Base-by-base conservation (phyloP, 23 tunicate species). In the Halocynthia aurantium region DNA sequence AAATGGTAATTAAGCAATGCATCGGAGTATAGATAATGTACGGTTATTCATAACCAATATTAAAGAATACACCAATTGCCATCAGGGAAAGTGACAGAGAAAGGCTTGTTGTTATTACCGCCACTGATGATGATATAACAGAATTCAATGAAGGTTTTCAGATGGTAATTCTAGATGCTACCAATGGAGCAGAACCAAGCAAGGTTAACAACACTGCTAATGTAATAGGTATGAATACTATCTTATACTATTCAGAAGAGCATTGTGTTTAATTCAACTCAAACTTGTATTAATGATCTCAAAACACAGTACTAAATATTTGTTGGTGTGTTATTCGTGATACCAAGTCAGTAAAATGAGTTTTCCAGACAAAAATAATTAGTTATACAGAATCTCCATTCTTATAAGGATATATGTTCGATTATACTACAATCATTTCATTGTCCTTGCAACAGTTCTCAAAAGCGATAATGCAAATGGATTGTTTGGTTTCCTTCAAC, bases 401-500 rank as follows among this genome's bases (percentile, higher is more conserved):
- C 2, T 58, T 58, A 31, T 31, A 31, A 31, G 44, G 2, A 31
- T 31, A 31, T 31, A 1, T 1, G 44, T 31, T 1, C 44, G 44
- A 31, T 31, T 31, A 2, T 31, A 31, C 2, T 31, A 31, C 44
- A 31, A 31, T 31, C 2, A 31, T 31, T 31, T 31, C 2, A 31
- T 31, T 31, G 44, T 31, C 44, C 44, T 31, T 52, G 21, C 49
- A 72, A 6, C 54, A 88, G 95, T 83, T 18, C 58, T 88, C 7
- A 83, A 83, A 73, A 88, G 87, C 57, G 95, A 88, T 70, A 21
- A 84, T 76, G 85, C 96, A 22, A 90, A 90, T 62, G 96, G 96
- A 17, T 49, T 80, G 55, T 90, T 90, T 53, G 81, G 86, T 6
- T 90, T 90, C 74, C 58, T 78, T 7, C n/a, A 53, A 22, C 72